These are phyloP conservation scores for Pachyuromys duprasi DNA, from an alignment of 2,797 vertebrate species.

Conservation along the genomic window DNA sequence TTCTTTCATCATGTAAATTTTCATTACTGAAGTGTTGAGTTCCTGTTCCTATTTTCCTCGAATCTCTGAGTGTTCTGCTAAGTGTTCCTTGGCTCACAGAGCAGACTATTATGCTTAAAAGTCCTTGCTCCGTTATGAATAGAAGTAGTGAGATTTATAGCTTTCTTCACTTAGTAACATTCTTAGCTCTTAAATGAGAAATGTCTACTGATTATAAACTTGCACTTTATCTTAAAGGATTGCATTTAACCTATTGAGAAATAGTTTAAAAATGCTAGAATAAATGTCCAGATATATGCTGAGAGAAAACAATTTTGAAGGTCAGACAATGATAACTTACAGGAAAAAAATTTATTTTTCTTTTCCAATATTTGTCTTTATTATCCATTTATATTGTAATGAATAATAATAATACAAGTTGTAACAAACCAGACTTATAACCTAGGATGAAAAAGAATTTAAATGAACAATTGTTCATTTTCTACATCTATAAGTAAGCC, in stretches of 20 bases:
- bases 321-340: background rate
- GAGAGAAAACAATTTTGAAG: background rate
- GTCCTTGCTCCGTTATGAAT: background rate
- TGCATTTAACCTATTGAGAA: background rate
- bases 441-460: background rate
- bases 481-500: background rate
- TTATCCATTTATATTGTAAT: background rate
- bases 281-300: background rate
- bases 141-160: background rate
- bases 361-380: background rate
- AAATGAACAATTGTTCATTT: background rate
- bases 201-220: background rate
- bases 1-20: background rate
- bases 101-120: background rate
- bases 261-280: background rate
- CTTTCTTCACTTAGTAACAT: background rate
- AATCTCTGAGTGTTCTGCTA: background rate
- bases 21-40: background rate
- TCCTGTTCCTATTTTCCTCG: background rate
- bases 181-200: background rate
- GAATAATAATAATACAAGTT: background rate
- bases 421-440: background rate
- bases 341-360: background rate
- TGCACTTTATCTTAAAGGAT: background rate
- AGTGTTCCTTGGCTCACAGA: background rate